Conservation (phyloP, 1,140 invertebrate species). For the Latrodectus geometricus region DNA sequence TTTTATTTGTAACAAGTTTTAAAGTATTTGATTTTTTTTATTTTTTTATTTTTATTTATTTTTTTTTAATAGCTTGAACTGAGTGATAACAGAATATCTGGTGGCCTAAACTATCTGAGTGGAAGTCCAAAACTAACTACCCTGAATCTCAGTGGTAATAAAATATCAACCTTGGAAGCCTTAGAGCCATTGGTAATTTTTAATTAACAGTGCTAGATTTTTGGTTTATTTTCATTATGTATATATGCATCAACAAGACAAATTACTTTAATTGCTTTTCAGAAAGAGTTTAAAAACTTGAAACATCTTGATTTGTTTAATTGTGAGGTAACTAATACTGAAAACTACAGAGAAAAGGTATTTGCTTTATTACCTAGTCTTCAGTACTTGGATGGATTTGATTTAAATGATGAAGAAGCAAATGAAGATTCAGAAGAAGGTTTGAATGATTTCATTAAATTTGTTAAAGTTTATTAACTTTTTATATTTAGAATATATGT, state of each 20-base stretch:
- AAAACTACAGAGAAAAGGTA: conserved; percentile 93
- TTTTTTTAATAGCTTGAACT: conserved; percentile 76
- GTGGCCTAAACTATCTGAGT: conserved; percentile 87
- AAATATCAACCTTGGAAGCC: conserved; percentile 93
- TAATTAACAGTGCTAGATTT: too few relatives aligned
- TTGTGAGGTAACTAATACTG: conserved; percentile 91
- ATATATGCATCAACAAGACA: background rate
- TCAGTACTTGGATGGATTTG: conserved; percentile 87
- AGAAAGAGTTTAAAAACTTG: conserved; percentile 87
- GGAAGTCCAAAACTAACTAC: conserved; percentile 90
- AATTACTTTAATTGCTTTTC: conserved; percentile 2
- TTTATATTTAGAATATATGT: too few relatives aligned
- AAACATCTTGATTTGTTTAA: conserved; percentile 94
- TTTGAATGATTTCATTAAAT: background rate
- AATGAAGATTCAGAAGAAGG: conserved; percentile 73
- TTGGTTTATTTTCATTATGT: background rate
- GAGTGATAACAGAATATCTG: conserved; percentile 89
- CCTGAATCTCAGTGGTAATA: conserved; percentile 96
- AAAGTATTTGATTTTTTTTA: too few relatives aligned
- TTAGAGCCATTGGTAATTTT: conserved; percentile 85
- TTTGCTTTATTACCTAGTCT: conserved; percentile 90
- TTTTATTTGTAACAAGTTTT: background rate
- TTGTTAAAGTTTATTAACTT: background rate
- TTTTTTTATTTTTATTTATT: background rate
- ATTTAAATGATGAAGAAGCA: conserved; percentile 67